Conservation (phyloP, 2,888 invertebrate species). For the Mechanitis mazaeus region DNA sequence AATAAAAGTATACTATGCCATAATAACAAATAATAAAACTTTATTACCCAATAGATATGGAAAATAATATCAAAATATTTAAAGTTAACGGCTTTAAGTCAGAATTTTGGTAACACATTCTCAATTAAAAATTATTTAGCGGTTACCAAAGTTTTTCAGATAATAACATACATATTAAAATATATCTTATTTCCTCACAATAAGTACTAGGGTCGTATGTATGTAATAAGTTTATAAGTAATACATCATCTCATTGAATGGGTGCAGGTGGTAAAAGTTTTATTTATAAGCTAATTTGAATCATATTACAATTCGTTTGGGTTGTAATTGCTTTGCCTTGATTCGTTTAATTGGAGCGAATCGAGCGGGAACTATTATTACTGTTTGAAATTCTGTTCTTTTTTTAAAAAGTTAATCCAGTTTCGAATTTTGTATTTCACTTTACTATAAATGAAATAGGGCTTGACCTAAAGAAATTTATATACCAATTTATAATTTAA, state of each 20-base stretch:
- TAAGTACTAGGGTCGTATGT: not conserved
- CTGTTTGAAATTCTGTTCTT: constrained; percentile 11
- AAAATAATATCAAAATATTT: too few relatives aligned
- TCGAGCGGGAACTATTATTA: constrained; percentile 10
- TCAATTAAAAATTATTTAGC: not conserved
- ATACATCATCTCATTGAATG: not conserved
- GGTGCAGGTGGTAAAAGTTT: too few relatives aligned
- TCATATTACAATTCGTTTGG: constrained; percentile 1
- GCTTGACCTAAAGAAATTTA: not conserved
- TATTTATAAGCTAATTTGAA: too few relatives aligned
- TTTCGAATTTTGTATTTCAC: constrained; percentile 5
- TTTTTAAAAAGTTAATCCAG: constrained; percentile 11
- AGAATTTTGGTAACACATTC: not conserved
- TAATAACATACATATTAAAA: not conserved
- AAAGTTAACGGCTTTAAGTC: too few relatives aligned
- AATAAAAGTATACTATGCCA: too few relatives aligned
- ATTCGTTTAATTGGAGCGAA: constrained; percentile 13
- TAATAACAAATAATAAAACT: too few relatives aligned
- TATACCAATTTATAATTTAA: not conserved
- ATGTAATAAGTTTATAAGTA: not conserved
- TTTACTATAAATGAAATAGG: constrained; percentile 3
- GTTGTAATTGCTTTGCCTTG: not conserved
- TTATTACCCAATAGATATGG: too few relatives aligned
- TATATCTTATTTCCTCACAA: not conserved
- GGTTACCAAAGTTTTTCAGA: not conserved